Percentiles rank a stretch among this genome's conserved stretches.
Conservation (phyloP, 2,888 invertebrate species). For the Apomyelois bistriatella region DNA sequence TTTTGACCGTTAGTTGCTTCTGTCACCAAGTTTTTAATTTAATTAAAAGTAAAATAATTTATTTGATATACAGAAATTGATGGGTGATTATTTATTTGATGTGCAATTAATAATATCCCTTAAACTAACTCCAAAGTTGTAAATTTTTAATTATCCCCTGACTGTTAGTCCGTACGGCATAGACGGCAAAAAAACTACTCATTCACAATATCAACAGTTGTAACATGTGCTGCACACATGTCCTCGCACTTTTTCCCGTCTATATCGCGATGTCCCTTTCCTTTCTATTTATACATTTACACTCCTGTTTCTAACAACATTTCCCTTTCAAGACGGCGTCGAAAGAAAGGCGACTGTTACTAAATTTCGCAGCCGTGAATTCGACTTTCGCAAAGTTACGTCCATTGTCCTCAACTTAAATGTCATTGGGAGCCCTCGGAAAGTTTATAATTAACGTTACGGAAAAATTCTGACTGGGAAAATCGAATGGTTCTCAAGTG, state of each 20-base stretch:
- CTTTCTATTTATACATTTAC: conserved; percentile 14
- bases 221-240: conserved; percentile 33
- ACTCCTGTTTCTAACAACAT: conserved; percentile 13
- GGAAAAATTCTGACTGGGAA: conserved; percentile 44
- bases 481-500: conserved; percentile 45
- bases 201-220: conserved; percentile 8
- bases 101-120: too few relatives aligned
- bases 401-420: conserved; percentile 46
- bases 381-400: conserved; percentile 33
- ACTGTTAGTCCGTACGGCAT: too few relatives aligned
- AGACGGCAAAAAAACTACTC: conserved; percentile 8
- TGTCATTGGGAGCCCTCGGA: conserved; percentile 37
- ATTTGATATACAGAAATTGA: not conserved
- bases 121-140: too few relatives aligned
- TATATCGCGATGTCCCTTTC: conserved; percentile 13
- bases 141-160: too few relatives aligned
- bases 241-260: conserved; percentile 15
- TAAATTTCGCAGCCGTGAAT: conserved; percentile 25
- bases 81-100: too few relatives aligned
- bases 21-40: too few relatives aligned
- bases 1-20: too few relatives aligned
- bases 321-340: conserved; percentile 13
- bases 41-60: too few relatives aligned
- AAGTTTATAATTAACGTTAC: conserved; percentile 63
- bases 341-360: conserved; percentile 23